phyloP scores from a whole-genome alignment of 2,113 vertebrate species.

The Malurus elegans region DNA sequence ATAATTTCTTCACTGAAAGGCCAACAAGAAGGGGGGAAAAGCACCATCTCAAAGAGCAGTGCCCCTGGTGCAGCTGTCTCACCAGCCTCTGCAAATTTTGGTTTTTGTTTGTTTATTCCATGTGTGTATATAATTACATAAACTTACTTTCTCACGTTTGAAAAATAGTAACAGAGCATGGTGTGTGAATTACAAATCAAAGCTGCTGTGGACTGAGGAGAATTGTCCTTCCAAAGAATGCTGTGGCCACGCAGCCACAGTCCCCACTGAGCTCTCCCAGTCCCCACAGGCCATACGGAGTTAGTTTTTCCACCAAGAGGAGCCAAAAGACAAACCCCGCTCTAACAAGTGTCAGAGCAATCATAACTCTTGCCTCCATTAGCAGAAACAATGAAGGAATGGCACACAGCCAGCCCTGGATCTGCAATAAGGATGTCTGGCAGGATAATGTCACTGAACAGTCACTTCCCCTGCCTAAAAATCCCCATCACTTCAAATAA shows the following conservation, averaged over 20 bases:
- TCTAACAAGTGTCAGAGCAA: neutral
- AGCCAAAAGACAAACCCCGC: neutral
- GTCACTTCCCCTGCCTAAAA: neutral
- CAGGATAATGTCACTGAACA: neutral
- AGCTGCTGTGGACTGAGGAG: neutral
- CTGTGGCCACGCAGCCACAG: accelerated
- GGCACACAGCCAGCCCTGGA: neutral
- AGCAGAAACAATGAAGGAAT: neutral
- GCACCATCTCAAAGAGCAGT: neutral
- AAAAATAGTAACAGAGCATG: neutral
- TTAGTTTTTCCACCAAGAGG: accelerated
- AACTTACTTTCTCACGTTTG: neutral
- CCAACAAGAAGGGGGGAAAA: neutral
- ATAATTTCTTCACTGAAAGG: neutral
- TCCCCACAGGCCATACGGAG: accelerated
- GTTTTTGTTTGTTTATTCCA: neutral
- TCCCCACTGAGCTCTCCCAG: accelerated
- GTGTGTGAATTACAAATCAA: neutral
- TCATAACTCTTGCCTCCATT: neutral
- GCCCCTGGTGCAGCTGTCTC: neutral
- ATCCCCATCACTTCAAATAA: neutral
- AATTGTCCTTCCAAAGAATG: accelerated
- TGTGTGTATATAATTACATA: neutral
- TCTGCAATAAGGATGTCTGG: neutral
- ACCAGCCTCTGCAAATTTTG: neutral